Percentiles rank a stretch among this genome's conserved stretches.
phyloP scores from a whole-genome alignment of 1,140 invertebrate species.

The Drosophila busckii region DNA sequence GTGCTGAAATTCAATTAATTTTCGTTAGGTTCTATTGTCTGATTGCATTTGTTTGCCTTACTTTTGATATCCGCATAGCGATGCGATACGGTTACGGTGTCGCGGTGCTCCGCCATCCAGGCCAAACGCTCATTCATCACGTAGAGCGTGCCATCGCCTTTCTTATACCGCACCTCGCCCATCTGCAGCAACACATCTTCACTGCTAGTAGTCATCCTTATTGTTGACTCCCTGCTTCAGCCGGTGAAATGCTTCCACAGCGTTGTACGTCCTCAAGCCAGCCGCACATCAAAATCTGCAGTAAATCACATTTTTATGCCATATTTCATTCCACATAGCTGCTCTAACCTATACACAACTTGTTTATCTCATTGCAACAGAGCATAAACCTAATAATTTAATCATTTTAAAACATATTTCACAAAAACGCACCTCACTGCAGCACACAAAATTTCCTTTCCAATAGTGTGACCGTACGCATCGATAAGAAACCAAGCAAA shows the following conservation, averaged over 20 bases:
- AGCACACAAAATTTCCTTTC: no score
- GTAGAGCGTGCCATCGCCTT: slow-evolving; percentile 96
- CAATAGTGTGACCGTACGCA: no score
- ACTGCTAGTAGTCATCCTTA: slow-evolving; percentile 77
- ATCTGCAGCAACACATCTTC: slow-evolving; percentile 97
- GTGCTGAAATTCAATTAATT: slow-evolving; percentile 83
- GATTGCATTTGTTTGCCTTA: slow-evolving; percentile 79
- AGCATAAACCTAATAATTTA: no score
- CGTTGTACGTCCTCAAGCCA: slow-evolving; percentile 12
- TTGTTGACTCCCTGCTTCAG: slow-evolving; percentile 7
- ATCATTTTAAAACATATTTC: no score
- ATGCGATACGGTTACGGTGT: slow-evolving; percentile 94
- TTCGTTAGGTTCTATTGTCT: background rate
- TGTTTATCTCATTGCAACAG: no score
- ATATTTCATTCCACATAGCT: no score
- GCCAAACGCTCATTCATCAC: slow-evolving; percentile 96
- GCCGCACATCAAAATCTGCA: slow-evolving; percentile 25
- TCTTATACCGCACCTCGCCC: slow-evolving; percentile 95
- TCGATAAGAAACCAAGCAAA: no score
- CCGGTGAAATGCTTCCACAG: slow-evolving; percentile 26
- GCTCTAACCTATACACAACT: no score
- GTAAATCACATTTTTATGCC: no score
- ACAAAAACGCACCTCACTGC: no score
- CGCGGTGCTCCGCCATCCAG: slow-evolving; percentile 96
- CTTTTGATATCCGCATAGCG: slow-evolving; percentile 98